Percentiles rank a stretch among this genome's conserved stretches.
Evolutionary conservation across 2,888 invertebrate species (phyloP).

Genomic region (Tuta absoluta): DNA sequence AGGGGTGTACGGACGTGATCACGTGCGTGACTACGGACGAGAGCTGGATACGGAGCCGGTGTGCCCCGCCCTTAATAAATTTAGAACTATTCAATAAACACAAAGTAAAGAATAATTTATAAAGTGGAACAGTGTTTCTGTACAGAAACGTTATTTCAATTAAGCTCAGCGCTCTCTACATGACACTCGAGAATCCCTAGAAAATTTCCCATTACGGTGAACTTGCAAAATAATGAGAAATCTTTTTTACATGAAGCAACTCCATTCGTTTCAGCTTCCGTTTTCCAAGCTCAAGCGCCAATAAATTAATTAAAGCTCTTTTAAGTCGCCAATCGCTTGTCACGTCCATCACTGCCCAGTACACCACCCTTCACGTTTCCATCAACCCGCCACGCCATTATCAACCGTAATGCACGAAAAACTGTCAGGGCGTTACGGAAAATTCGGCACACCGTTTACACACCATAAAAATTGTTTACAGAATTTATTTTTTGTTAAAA

Average conservation of each 20-base stretch:
- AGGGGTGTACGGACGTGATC: too few relatives aligned
- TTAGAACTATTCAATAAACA: too few relatives aligned
- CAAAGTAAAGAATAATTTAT: too few relatives aligned
- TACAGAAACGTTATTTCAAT: too few relatives aligned
- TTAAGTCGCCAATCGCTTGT: conserved; percentile 77
- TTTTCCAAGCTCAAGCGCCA: conserved; percentile 63
- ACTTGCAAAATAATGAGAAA: too few relatives aligned
- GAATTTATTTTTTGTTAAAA: conserved; percentile 70
- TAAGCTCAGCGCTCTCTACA: too few relatives aligned
- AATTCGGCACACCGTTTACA: conserved; percentile 74
- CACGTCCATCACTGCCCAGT: conserved; percentile 47
- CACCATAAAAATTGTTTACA: conserved; percentile 71
- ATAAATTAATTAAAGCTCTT: conserved; percentile 75
- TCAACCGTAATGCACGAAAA: conserved; percentile 51
- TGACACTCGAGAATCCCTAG: too few relatives aligned
- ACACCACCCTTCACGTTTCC: conserved; percentile 51
- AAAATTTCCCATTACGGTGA: too few relatives aligned
- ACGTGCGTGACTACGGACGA: too few relatives aligned
- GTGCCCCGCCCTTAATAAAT: too few relatives aligned
- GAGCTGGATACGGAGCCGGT: too few relatives aligned
- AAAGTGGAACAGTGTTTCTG: too few relatives aligned
- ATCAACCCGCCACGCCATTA: conserved; percentile 49
- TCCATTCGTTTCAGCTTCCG: conserved; percentile 62
- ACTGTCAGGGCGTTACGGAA: conserved; percentile 60
- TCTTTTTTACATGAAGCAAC: conserved; percentile 35